Conservation (phyloP, 2,888 invertebrate genomes). For the Lepidochrysops patricia region DNA sequence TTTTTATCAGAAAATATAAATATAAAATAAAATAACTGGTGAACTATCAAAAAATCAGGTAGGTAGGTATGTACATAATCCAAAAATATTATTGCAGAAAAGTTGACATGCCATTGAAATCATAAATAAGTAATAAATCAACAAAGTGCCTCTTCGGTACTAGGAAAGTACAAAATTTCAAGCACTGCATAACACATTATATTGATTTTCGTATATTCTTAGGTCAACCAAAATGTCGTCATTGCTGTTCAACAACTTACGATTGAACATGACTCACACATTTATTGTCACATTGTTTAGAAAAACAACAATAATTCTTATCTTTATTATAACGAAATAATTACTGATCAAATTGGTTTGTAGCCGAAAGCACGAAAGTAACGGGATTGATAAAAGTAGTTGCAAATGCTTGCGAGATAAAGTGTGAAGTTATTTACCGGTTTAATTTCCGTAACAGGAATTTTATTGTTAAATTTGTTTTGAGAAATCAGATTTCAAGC, state of each 20-base stretch:
- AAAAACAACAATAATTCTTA: not conserved
- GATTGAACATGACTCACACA: not conserved
- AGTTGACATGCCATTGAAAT: too few species aligned
- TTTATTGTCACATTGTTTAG: not conserved
- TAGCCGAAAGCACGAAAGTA: not conserved
- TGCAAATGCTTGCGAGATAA: not conserved
- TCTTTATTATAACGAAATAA: not conserved
- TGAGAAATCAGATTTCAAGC: not conserved
- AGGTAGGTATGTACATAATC: too few species aligned
- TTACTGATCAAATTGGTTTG: not conserved
- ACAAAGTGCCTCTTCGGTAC: not conserved
- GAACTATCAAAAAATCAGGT: too few species aligned
- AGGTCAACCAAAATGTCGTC: constrained; percentile 7
- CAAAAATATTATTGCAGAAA: too few species aligned
- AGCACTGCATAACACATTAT: not conserved
- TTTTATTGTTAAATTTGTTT: not conserved
- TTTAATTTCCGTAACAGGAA: not conserved
- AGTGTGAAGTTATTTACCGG: not conserved
- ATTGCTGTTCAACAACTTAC: not conserved
- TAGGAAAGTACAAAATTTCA: not conserved
- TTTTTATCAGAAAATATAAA: too few species aligned
- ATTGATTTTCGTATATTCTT: not conserved
- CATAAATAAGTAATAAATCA: too few species aligned
- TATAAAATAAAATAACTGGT: too few species aligned
- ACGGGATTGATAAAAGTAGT: not conserved